These are phyloP conservation scores for Geococcyx californianus DNA, from an alignment of 2,113 vertebrate species.

Conservation along the genomic window DNA sequence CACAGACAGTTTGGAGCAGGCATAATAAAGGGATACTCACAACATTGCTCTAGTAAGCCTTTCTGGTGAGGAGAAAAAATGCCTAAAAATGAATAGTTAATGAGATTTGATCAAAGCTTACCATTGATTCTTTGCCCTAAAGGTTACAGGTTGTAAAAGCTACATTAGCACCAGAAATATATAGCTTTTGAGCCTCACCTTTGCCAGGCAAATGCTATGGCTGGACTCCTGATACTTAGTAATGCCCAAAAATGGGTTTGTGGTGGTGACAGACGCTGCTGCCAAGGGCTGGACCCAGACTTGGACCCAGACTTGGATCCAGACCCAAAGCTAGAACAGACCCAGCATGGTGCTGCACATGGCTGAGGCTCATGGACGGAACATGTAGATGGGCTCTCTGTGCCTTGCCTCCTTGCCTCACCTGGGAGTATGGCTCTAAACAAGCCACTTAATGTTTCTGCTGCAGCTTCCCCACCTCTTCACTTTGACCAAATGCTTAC, in stretches of 20 bases:
- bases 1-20: background rate
- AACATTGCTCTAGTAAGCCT: background rate
- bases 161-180: background rate
- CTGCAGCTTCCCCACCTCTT: background rate
- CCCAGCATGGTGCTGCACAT: fast-evolving
- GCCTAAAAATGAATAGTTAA: background rate
- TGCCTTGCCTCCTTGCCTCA: background rate
- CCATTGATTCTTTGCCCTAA: background rate
- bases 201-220: background rate
- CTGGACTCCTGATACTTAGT: background rate
- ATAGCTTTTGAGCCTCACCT: background rate
- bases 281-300: background rate
- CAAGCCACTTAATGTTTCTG: background rate
- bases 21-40: background rate
- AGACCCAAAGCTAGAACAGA: background rate
- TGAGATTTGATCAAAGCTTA: background rate
- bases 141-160: background rate
- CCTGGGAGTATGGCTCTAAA: background rate
- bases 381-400: fast-evolving
- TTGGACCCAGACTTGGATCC: fast-evolving
- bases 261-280: background rate
- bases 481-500: background rate
- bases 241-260: background rate
- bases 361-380: background rate
- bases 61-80: background rate